These are phyloP conservation scores for Morus bassanus DNA, from an alignment of 2,797 vertebrate genomes.

Conservation along the genomic window DNA sequence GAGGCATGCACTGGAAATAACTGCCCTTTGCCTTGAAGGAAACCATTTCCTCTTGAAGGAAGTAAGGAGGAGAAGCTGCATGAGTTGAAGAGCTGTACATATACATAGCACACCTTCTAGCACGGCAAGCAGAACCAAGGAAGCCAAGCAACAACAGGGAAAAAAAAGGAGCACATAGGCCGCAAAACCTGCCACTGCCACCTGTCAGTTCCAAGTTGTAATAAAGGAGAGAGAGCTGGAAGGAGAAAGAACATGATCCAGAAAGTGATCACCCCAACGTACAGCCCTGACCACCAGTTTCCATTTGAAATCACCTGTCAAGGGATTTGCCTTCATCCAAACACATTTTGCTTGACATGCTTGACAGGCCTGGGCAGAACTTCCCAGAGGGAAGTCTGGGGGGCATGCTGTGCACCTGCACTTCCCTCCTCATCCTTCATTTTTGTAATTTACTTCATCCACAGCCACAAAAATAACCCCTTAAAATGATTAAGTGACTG, in stretches of 20 bases:
- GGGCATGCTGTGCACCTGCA: not conserved
- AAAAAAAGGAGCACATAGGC: not conserved
- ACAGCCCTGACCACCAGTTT: not conserved
- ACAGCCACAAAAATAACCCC: not conserved
- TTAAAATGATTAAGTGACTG: not conserved
- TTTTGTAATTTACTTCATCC: not conserved
- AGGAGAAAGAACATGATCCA: not conserved
- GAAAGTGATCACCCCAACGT: not conserved
- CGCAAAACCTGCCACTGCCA: not conserved
- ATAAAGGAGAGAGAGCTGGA: not conserved
- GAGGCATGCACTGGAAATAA: not conserved
- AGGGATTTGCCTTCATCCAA: not conserved
- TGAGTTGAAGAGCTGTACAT: not conserved
- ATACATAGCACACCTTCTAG: not conserved
- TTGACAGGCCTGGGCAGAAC: not conserved
- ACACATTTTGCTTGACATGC: not conserved
- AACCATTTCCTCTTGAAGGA: not conserved
- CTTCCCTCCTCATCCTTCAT: not conserved
- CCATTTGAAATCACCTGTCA: not conserved
- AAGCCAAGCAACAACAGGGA: not conserved
- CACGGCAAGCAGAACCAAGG: rapidly evolving
- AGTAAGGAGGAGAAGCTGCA: not conserved
- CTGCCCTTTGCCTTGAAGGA: not conserved
- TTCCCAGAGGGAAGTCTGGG: not conserved
- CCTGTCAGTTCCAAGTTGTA: not conserved